Base-by-base conservation (phyloP, 2,113 vertebrate species). In the Shinisaurus crocodilurus region DNA sequence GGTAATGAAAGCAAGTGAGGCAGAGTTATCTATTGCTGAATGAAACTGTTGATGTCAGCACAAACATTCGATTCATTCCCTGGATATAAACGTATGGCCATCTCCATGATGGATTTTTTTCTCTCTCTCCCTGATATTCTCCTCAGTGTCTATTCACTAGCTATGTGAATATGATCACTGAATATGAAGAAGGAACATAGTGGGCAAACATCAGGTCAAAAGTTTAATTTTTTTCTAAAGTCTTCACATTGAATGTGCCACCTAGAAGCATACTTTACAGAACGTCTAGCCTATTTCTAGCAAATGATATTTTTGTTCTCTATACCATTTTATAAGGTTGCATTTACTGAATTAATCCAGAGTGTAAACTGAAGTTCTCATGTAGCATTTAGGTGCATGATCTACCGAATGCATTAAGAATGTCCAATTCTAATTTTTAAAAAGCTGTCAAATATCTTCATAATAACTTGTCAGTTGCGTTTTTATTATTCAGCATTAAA, bases 401-500 rank as follows among this genome's bases (percentile, higher is more conserved):
- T 84, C 25, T 89, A 87, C 5, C 87, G 8, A 92, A 89, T 93
- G 23, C 25, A 69, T 93, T 88, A 84, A 88, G 48, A 91, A 82
- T 79, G 92, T 80, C 1, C 5, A 80, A 84, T 89, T 94, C 75
- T 91, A 89, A 92, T 89, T 85, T n/a, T 32, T 43, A 34, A 43
- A 1, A 87, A 94, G 0, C 0, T 92, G 67, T 86, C 69, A 92
- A 93, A 94, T 92, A 81, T 89, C 8, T 79, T 87, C 57, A 85
- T 40, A 91, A 12, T 18, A 88, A 57, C 4, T 72, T 81, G 23
- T 34, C 67, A 90, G 1, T 88, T 65, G 0, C 1, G 37, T 90
- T 93, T 94, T 91, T 90, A 86, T 85, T 85, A 88, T 90, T 93
- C 13, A 85, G 3, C 20, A 83, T 32, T 72, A 88, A 90, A 9